Percentiles rank a stretch among this genome's conserved stretches.
Evolutionary conservation across 2,797 vertebrate genomes (phyloP).

Genomic region (Knipowitschia caucasica): DNA sequence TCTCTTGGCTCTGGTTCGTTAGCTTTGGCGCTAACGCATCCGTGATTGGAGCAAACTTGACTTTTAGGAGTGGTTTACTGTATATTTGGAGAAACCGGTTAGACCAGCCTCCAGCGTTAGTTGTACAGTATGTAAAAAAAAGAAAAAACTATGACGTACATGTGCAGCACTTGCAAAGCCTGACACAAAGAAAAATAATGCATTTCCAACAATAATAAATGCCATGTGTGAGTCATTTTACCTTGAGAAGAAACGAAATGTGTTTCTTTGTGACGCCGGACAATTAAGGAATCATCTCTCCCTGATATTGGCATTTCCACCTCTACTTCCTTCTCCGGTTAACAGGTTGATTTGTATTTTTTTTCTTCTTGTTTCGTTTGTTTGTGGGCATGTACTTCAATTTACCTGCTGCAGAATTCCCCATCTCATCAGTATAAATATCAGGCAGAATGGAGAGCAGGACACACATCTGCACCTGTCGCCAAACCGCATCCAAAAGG

Average conservation of each 20-base stretch:
- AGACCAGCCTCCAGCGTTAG: background rate
- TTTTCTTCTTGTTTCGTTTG: background rate
- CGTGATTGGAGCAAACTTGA: slow-evolving; percentile 3
- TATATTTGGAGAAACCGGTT: background rate
- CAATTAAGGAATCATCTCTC: slow-evolving; percentile 23
- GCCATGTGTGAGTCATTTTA: background rate
- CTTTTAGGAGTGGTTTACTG: slow-evolving; percentile 36
- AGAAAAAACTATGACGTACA: slow-evolving; percentile 5
- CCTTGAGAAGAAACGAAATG: background rate
- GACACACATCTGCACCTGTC: slow-evolving; percentile 36
- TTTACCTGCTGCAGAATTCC: slow-evolving; percentile 27
- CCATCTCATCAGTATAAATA: slow-evolving; percentile 59
- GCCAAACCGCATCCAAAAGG: slow-evolving; percentile 43
- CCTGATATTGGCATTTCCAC: slow-evolving; percentile 36
- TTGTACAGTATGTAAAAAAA: too few relatives aligned
- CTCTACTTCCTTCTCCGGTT: slow-evolving; percentile 55
- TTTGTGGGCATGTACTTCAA: background rate
- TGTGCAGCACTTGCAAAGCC: background rate
- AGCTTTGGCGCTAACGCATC: background rate
- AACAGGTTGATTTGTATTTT: slow-evolving; percentile 10
- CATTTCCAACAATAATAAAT: background rate
- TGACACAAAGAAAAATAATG: background rate
- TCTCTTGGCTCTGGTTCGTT: slow-evolving; percentile 7
- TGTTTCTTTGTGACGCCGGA: background rate
- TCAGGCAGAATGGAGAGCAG: slow-evolving; percentile 44